These are phyloP conservation scores for Calliphora vicina DNA, from an alignment of 1,140 invertebrate genomes.

Conservation along the genomic window DNA sequence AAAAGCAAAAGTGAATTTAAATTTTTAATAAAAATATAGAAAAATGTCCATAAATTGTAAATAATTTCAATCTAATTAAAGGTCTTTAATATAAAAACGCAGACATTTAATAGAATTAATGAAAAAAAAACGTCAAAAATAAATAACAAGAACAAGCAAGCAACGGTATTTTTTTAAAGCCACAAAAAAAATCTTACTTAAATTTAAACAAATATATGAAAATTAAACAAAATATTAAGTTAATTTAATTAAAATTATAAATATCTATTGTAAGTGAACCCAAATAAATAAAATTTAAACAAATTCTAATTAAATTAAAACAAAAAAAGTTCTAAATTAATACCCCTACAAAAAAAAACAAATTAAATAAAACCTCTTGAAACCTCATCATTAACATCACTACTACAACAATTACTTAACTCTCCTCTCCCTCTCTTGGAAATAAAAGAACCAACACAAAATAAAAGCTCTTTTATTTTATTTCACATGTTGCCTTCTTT, in stretches of 20 bases:
- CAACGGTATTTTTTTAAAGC: conserved; percentile 24
- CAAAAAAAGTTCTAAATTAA: no score
- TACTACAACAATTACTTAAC: no score
- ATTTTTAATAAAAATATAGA: not conserved
- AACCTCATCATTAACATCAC: not conserved
- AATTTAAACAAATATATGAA: not conserved
- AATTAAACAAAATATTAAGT: no score
- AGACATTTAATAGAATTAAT: not conserved
- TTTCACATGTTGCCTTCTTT: conserved; percentile 6
- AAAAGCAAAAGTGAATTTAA: conserved; percentile 15
- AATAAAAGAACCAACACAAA: not conserved
- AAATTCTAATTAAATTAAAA: conserved; percentile 10
- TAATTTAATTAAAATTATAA: not conserved
- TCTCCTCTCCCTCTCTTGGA: not conserved
- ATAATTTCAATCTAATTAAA: not conserved
- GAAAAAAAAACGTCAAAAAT: not conserved
- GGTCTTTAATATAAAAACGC: not conserved
- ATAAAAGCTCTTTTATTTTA: not conserved
- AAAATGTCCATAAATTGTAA: not conserved
- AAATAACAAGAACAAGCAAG: not conserved
- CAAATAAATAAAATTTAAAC: not conserved
- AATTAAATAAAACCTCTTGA: not conserved
- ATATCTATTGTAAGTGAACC: no score
- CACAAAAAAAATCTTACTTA: not conserved
- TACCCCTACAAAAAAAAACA: not conserved